A percentile compares a stretch with the other conserved stretches of the same genome.
Conservation (phyloP, 2,888 invertebrate species). For the Parthenolecanium corni region DNA sequence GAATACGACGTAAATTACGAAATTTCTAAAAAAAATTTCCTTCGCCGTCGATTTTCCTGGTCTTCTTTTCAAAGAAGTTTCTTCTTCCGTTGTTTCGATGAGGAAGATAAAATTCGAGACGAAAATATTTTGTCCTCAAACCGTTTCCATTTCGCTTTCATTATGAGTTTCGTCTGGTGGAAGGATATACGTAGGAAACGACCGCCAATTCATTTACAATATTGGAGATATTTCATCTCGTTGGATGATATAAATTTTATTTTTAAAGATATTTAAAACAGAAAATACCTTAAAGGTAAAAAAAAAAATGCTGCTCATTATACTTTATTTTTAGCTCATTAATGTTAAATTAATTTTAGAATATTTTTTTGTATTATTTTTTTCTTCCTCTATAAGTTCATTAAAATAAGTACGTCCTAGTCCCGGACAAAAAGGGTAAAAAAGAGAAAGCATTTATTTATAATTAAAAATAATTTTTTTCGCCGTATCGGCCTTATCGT, state of each 20-base stretch:
- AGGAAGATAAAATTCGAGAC: conserved; percentile 20
- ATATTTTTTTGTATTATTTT: conserved; percentile 4
- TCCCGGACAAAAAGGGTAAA: conserved; percentile 28
- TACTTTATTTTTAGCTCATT: not conserved
- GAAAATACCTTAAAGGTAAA: not conserved
- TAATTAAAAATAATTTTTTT: conserved; percentile 9
- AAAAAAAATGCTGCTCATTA: not conserved
- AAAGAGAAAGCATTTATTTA: conserved; percentile 23
- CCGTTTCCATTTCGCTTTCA: conserved; percentile 22
- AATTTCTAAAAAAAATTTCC: not conserved
- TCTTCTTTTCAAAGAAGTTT: conserved; percentile 11
- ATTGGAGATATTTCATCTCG: conserved; percentile 27
- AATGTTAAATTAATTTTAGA: not conserved
- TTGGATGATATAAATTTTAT: conserved; percentile 14
- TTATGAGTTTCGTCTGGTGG: conserved; percentile 32
- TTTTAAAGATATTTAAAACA: not conserved
- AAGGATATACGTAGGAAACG: conserved; percentile 31
- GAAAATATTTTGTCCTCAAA: conserved; percentile 14
- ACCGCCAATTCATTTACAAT: conserved; percentile 30
- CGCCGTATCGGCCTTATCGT: too few species aligned
- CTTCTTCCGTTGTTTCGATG: conserved; percentile 8
- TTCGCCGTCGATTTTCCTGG: conserved; percentile 5
- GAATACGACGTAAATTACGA: conserved; percentile 24
- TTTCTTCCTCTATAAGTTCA: not conserved
- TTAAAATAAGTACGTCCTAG: conserved; percentile 21